These are phyloP conservation scores for Serripes groenlandicus DNA, from an alignment of 2,888 invertebrate species.

Conservation along the genomic window DNA sequence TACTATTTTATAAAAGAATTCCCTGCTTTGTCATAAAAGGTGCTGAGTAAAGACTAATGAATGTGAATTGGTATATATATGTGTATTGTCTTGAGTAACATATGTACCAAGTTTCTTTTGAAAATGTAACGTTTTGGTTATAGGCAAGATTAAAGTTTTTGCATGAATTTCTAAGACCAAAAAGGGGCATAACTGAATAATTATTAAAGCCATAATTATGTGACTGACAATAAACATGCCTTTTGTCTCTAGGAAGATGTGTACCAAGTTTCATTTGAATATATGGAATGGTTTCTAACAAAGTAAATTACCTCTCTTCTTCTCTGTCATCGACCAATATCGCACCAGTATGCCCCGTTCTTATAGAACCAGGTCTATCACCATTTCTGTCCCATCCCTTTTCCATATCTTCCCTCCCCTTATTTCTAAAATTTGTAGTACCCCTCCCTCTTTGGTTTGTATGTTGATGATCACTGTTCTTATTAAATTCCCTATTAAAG, in stretches of 20 bases:
- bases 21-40: too few relatives aligned
- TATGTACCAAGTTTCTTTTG: too few relatives aligned
- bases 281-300: background rate
- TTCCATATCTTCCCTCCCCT: background rate
- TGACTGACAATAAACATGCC: background rate
- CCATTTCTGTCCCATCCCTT: background rate
- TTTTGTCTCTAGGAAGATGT: background rate
- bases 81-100: too few relatives aligned
- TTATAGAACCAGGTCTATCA: background rate
- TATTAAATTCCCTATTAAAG: background rate
- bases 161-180: too few relatives aligned
- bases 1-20: too few relatives aligned
- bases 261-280: background rate
- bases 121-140: too few relatives aligned
- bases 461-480: background rate
- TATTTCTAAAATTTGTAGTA: background rate
- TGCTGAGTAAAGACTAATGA: too few relatives aligned
- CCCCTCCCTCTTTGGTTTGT: background rate
- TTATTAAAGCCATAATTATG: too few relatives aligned
- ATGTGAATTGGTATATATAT: too few relatives aligned
- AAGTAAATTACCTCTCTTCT: slow-evolving; percentile 6
- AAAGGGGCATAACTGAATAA: too few relatives aligned
- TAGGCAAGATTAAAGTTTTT: too few relatives aligned
- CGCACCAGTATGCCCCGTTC: slow-evolving; percentile 37
- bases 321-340: slow-evolving; percentile 43